Evolutionary conservation across 2,113 vertebrate genomes (phyloP).

Genomic region (Engraulis encrasicolus): DNA sequence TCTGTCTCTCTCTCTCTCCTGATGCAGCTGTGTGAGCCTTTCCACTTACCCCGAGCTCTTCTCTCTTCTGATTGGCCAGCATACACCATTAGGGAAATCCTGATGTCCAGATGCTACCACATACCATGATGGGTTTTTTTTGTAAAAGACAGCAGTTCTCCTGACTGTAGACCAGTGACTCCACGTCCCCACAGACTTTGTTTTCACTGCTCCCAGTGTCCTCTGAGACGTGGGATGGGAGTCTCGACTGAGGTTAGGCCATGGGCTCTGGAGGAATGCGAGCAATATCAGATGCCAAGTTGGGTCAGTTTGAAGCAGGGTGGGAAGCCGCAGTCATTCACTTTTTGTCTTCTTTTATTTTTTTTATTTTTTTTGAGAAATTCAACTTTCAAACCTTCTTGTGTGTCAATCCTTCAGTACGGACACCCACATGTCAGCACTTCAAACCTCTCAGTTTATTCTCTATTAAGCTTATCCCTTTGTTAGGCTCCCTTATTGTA

Average conservation of each 20-base stretch:
- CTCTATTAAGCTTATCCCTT: neutral
- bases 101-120: neutral
- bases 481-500: neutral
- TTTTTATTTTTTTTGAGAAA: neutral
- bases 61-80: neutral
- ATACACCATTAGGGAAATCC: neutral
- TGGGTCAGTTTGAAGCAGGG: constrained; percentile 1
- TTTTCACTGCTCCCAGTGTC: neutral
- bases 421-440: constrained; percentile 11
- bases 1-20: too few species aligned
- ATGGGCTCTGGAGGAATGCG: neutral
- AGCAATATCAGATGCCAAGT: constrained; percentile 2
- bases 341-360: too few species aligned
- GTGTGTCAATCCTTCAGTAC: constrained; percentile 12
- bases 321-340: constrained; percentile 14
- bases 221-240: neutral
- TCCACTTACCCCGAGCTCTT: neutral
- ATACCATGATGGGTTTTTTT: neutral
- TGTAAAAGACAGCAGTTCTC: constrained; percentile 14
- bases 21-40: neutral
- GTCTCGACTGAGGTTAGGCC: constrained; percentile 20
- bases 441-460: neutral
- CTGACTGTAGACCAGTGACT: neutral
- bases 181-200: neutral
- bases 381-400: neutral